Conservation (phyloP, 2,888 invertebrate genomes). For the Unio delphinus region DNA sequence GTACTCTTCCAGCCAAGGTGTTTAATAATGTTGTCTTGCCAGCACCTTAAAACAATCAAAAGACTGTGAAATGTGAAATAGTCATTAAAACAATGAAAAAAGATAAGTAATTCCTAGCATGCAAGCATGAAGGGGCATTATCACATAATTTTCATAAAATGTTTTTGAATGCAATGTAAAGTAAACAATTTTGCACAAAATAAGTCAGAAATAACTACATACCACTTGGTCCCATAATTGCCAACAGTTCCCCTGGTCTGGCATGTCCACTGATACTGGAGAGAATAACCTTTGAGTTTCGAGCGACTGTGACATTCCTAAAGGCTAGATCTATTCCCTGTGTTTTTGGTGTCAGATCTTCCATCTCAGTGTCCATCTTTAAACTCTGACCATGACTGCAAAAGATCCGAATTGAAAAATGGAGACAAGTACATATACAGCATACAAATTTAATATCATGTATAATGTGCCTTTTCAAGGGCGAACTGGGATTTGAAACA, state of each 20-base stretch:
- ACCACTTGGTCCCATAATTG: slow-evolving; percentile 88
- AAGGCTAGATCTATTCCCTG: slow-evolving; percentile 35
- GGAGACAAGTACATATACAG: too few relatives aligned
- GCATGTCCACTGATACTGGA: slow-evolving; percentile 82
- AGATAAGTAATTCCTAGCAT: neutral
- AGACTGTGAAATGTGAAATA: neutral
- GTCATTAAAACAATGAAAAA: neutral
- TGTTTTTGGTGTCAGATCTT: too few relatives aligned
- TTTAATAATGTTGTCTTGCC: slow-evolving; percentile 87
- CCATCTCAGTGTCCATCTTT: too few relatives aligned
- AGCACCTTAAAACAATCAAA: slow-evolving; percentile 72
- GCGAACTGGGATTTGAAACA: too few relatives aligned
- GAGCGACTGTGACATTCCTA: slow-evolving; percentile 28
- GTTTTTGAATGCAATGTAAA: too few relatives aligned
- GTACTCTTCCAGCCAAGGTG: slow-evolving; percentile 81
- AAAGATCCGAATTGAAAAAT: too few relatives aligned
- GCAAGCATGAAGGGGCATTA: too few relatives aligned
- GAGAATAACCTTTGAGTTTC: slow-evolving; percentile 73
- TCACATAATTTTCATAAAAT: too few relatives aligned
- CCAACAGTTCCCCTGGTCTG: slow-evolving; percentile 83
- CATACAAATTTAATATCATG: too few relatives aligned
- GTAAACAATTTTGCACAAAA: too few relatives aligned
- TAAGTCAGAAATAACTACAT: slow-evolving; percentile 28
- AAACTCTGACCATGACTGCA: too few relatives aligned
- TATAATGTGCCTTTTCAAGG: too few relatives aligned